phyloP scores from a whole-genome alignment of 2,888 invertebrate species.

The Aphidius colemani region DNA sequence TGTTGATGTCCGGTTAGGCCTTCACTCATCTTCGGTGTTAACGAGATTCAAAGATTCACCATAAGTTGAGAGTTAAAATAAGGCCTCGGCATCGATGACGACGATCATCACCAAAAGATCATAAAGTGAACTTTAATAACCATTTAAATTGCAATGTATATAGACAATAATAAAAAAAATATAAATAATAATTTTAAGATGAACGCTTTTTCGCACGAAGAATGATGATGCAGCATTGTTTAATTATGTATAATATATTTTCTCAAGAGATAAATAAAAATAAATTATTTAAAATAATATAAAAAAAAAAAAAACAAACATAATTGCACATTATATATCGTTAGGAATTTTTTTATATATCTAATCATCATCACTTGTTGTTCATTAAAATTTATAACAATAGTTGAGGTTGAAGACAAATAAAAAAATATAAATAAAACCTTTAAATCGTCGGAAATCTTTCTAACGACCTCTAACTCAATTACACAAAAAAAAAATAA shows the following conservation, averaged over 20 bases:
- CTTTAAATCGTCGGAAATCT: neutral
- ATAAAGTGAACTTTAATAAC: constrained; percentile 1
- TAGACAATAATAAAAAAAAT: neutral
- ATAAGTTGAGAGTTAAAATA: constrained; percentile 28
- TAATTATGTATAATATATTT: constrained; percentile 8
- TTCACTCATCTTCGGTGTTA: constrained; percentile 35
- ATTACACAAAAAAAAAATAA: constrained; percentile 2
- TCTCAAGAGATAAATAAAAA: neutral
- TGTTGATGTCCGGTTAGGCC: constrained; percentile 33
- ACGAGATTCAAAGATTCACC: constrained; percentile 36
- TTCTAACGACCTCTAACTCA: neutral
- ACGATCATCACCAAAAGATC: neutral
- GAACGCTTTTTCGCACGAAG: constrained; percentile 14
- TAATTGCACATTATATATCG: constrained; percentile 1
- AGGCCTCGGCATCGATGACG: constrained; percentile 17
- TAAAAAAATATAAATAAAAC: too few species aligned
- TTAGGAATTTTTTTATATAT: neutral
- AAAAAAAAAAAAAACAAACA: neutral
- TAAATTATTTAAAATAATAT: too few species aligned
- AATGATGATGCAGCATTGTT: constrained; percentile 18
- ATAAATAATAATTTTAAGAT: neutral
- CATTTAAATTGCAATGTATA: constrained; percentile 8
- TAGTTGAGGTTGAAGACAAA: too few species aligned
- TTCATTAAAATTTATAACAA: neutral
- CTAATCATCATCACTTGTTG: neutral